phyloP scores from a whole-genome alignment of 1,140 invertebrate genomes.

The Hylaeus anthracinus region DNA sequence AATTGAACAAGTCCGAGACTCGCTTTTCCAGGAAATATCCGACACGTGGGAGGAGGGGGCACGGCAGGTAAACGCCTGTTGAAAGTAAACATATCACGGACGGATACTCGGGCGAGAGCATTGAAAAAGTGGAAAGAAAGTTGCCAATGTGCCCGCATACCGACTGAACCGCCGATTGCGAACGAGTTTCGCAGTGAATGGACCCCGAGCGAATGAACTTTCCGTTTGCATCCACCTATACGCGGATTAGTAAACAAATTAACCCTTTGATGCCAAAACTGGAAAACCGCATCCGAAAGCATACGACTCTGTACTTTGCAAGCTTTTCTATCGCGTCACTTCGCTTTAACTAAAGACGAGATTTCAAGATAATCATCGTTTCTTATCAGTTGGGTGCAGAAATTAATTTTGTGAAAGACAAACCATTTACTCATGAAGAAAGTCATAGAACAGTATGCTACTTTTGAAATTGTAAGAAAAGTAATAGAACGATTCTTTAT shows the following conservation, averaged over 20 bases:
- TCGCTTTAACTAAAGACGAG: too few species aligned
- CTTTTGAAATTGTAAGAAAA: too few species aligned
- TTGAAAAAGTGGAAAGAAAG: slow-evolving; percentile 67
- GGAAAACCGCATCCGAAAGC: too few species aligned
- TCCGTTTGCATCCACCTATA: slow-evolving; percentile 25
- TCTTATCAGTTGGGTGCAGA: too few species aligned
- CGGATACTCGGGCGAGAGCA: slow-evolving; percentile 32
- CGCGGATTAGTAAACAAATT: slow-evolving; percentile 42
- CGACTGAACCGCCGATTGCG: slow-evolving; percentile 45
- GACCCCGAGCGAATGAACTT: slow-evolving; percentile 58
- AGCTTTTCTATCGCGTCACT: too few species aligned
- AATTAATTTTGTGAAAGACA: too few species aligned
- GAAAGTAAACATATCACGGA: slow-evolving; percentile 60
- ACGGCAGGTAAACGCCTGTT: slow-evolving; percentile 37
- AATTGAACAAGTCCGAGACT: background rate
- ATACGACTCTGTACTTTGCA: too few species aligned
- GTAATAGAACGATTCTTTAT: too few species aligned
- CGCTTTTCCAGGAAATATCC: slow-evolving; percentile 25
- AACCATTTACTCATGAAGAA: too few species aligned
- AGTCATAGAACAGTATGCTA: too few species aligned
- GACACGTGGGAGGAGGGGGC: background rate
- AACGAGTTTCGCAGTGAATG: slow-evolving; percentile 65
- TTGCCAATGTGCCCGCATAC: slow-evolving; percentile 61
- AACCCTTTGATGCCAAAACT: background rate
- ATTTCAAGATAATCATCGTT: too few species aligned